Base-by-base conservation (phyloP, 2,797 vertebrate species). In the Natrix natrix region DNA sequence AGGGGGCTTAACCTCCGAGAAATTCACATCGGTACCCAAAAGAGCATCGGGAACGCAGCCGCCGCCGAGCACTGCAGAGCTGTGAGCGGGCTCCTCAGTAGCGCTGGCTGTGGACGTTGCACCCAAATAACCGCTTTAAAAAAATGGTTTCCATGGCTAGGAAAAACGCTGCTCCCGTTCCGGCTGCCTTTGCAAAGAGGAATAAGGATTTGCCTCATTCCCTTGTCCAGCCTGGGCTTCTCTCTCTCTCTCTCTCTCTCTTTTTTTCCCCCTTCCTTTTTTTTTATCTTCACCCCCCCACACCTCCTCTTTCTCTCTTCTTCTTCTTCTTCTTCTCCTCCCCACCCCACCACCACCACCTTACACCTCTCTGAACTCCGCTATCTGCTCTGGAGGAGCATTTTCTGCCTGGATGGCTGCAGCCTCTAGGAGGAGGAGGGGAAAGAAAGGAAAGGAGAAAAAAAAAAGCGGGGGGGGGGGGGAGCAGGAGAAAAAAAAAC, bases 111-210 rank as follows among this genome's bases (percentile, higher is more conserved):
- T 95, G 97, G 96, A 96, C 96, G 95, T 96, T 96, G 97, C 96
- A 93, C 95, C 90, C 94, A 52, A 96, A 97, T 94, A 94, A 97
- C 97, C 96, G 97, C 92, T 93, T 95, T 91, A 94, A 95, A 97
- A 98, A 97, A 93, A 96, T 97, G 97, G 97, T 97, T 97, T 96
- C 98, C 98, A 96, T 97, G 96, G 96, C 97, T 96, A 95, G 97
- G 92, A 92, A 94, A 96, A 96, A 95, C 92, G 97, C 93, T 92
- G 96, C 96, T 60, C 28, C 52, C 22, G 16, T 57, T 12, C 22
- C 22, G 48, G 88, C 66, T n/a, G 93, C 96, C 97, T 98, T 97
- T 96, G 96, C 97, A 97, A 97, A 96, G 96, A 95, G 94, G 95
- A 93, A 97, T 97, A 96, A 96, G 96, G 96, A 97, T 97, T 94